These are phyloP conservation scores for Numenius arquata DNA, from an alignment of 2,113 vertebrate genomes.

Conservation along the genomic window DNA sequence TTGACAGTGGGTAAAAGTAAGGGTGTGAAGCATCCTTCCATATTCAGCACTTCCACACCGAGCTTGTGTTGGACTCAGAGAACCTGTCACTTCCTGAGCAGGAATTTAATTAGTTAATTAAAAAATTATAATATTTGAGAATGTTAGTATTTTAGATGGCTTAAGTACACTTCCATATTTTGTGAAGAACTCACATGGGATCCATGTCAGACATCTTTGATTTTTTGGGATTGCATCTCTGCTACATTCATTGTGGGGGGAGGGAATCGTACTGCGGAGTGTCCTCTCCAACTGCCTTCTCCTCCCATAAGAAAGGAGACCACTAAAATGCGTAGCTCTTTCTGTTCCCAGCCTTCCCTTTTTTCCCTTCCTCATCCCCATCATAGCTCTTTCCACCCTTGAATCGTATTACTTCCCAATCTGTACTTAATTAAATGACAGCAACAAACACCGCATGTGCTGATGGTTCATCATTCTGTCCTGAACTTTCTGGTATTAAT, in stretches of 20 bases:
- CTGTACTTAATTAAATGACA: not conserved
- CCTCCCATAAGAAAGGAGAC: not conserved
- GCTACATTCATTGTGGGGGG: not conserved
- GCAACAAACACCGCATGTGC: not conserved
- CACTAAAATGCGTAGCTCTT: not conserved
- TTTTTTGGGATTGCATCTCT: not conserved
- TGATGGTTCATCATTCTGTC: not conserved
- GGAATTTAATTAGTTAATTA: not conserved
- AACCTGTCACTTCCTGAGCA: not conserved
- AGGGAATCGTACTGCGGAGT: not conserved
- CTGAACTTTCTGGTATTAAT: not conserved
- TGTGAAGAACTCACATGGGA: not conserved
- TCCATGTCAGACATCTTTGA: not conserved
- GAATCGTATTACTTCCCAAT: not conserved
- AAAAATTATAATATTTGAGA: not conserved
- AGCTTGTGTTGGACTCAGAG: not conserved
- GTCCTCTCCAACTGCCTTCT: not conserved
- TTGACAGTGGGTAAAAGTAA: not conserved
- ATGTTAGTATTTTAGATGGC: not conserved
- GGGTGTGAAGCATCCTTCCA: not conserved
- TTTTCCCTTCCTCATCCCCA: not conserved
- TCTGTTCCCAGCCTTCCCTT: not conserved
- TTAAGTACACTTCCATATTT: not conserved
- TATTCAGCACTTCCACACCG: not conserved
- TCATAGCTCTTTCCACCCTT: not conserved